These are phyloP conservation scores for Peromyscus californicus DNA, from an alignment of 2,113 vertebrate species.

Conservation along the genomic window DNA sequence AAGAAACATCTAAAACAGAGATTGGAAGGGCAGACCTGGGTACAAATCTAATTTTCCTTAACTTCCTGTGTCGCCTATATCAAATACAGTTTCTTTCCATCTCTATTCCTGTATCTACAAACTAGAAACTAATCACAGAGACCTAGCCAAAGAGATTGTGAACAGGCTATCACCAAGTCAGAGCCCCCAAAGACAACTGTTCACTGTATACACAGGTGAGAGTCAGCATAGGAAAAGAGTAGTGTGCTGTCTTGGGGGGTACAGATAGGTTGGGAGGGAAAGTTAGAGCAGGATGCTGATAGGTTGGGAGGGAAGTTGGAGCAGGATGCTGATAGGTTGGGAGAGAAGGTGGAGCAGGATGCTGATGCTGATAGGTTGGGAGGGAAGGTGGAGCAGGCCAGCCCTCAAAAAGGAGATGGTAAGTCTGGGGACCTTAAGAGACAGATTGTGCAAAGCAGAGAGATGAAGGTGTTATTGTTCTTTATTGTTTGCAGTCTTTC, in stretches of 20 bases:
- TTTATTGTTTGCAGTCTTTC: slow-evolving; percentile 33
- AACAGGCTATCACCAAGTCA: not conserved
- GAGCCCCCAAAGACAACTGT: not conserved
- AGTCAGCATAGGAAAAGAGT: not conserved
- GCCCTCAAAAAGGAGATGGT: not conserved
- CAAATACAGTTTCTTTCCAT: slow-evolving; percentile 45
- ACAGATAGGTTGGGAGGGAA: not conserved
- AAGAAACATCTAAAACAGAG: slow-evolving; percentile 19
- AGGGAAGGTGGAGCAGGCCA: not conserved
- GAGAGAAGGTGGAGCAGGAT: not conserved
- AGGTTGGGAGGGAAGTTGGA: not conserved
- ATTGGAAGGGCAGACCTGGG: not conserved
- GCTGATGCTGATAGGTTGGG: not conserved
- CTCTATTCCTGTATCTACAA: slow-evolving; percentile 39
- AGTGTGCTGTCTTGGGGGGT: not conserved
- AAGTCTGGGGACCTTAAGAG: not conserved
- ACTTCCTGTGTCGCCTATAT: not conserved
- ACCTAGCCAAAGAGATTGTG: not conserved
- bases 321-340: no score
- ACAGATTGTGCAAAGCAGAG: slow-evolving; percentile 7
- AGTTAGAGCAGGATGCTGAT: not conserved
- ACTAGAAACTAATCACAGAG: slow-evolving; percentile 26
- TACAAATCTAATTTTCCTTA: not conserved
- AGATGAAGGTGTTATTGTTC: slow-evolving; percentile 41
- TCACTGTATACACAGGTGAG: not conserved